Conservation (phyloP, 92 coral and sea anemone genomes). For the Parazoanthus atlanticus region DNA sequence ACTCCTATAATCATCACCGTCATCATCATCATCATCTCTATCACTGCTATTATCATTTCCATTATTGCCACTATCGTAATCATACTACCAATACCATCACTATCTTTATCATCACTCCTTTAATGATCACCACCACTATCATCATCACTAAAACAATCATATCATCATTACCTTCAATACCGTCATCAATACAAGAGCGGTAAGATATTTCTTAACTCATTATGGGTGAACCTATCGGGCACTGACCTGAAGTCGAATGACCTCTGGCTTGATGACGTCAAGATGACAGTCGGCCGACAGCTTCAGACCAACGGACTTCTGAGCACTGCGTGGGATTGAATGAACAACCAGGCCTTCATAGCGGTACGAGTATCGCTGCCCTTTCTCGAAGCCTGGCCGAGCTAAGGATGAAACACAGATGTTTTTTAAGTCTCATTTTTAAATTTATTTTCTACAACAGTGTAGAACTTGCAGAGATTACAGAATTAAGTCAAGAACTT, state of each 20-base stretch:
- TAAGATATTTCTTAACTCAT: no score
- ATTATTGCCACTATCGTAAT: no score
- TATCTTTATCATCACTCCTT: no score
- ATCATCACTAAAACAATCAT: no score
- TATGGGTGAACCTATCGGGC: not conserved
- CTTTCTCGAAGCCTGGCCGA: conserved; percentile 60
- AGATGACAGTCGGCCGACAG: conserved; percentile 65
- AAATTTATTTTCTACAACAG: not conserved
- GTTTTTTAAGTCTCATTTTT: not conserved
- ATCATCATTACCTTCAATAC: no score
- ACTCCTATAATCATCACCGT: no score
- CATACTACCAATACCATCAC: no score
- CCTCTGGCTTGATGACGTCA: conserved; percentile 47
- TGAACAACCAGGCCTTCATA: conserved; percentile 71
- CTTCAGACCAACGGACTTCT: conserved; percentile 77
- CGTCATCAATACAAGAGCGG: no score
- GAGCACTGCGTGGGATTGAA: conserved; percentile 70
- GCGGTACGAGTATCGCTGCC: conserved; percentile 69
- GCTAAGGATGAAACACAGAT: not conserved
- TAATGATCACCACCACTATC: no score
- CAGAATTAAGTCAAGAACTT: no score
- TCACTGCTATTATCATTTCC: no score
- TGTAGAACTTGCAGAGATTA: not conserved
- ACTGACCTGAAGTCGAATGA: conserved; percentile 71
- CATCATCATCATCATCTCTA: no score